Percentiles rank a stretch among this genome's conserved stretches.
Conservation (phyloP, 2,888 invertebrate species). For the Polyploca ridens region DNA sequence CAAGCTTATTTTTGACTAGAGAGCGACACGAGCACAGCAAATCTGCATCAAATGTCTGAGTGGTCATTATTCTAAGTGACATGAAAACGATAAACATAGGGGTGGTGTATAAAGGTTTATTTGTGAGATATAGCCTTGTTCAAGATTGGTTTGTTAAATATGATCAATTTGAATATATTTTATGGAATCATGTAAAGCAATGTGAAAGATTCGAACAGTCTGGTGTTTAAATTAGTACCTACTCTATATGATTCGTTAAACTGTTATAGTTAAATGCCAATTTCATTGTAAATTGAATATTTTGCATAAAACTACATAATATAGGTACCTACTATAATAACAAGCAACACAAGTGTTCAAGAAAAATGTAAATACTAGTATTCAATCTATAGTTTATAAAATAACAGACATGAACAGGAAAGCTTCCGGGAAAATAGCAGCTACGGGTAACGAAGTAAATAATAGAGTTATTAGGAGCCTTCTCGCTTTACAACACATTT, state of each 20-base stretch:
- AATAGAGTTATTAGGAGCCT: slow-evolving; percentile 7
- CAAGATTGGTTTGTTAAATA: neutral
- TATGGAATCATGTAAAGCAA: neutral
- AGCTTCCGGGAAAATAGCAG: neutral
- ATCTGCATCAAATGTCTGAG: slow-evolving; percentile 45
- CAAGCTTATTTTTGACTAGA: slow-evolving; percentile 29
- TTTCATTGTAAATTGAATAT: too few species aligned
- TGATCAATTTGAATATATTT: neutral
- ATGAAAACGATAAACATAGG: neutral
- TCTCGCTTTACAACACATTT: neutral
- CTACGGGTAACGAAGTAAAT: slow-evolving; percentile 9
- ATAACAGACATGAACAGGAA: slow-evolving; percentile 2
- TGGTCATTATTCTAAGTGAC: slow-evolving; percentile 38
- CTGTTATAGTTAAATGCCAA: too few species aligned
- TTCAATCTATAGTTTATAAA: neutral
- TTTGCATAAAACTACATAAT: too few species aligned
- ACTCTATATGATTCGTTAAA: too few species aligned
- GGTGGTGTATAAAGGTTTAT: neutral
- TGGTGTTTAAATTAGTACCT: neutral
- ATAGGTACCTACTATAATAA: too few species aligned
- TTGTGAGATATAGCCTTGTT: neutral
- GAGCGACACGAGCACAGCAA: slow-evolving; percentile 48
- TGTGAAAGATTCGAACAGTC: too few species aligned
- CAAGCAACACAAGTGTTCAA: neutral
- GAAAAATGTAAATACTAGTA: neutral